Base-by-base conservation (phyloP, 2,888 invertebrate genomes). In the Meteorus cinctellus region DNA sequence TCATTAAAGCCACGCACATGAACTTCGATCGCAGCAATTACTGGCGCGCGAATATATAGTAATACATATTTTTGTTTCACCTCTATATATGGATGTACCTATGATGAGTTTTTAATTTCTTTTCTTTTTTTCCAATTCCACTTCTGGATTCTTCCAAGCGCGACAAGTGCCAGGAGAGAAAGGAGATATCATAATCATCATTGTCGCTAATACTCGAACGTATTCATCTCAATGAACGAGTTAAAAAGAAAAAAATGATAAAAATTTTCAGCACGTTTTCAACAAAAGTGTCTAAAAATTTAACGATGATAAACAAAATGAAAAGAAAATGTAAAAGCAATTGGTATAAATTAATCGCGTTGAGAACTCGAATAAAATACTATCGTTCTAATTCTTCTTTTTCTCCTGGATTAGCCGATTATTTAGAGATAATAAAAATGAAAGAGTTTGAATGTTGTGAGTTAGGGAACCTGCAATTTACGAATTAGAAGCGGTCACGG, bases 401-500 rank as follows among this genome's bases (percentile, higher is more conserved):
- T 24, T 66, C 34, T 19, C 12, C 8, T 41, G 65, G 14, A 48
- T 48, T 48, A 48, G 48, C 48, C n/a, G 48, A 68, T 68, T 29
- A 31, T 29, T 10, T 2, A 55, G n/a, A 19, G n/a, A 45, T 55
- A 27, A 29, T 19, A 55, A 55, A 69, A 31, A 45, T 48, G 27
- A 51, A 45, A 68, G 16, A 51, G 45, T 29, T 45, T 8, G 24
- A 10, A 70, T 51, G 74, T 77, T 76, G 80, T 83, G 82, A 83
- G 84, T 81, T 48, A 82, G 81, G 81, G 81, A 86, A 86, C 86
- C 84, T 72, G 83, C 82, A 87, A 88, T 88, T 88, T 85, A 77
- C 82, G 81, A 87, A 88, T 88, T 86, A 86, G 82, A 83, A 85
- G 81, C 81, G 82, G 84, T 84, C 84, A 84, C 83, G 83, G 80